Conservation (phyloP, 1,140 invertebrate species). For the Scaptodrosophila lebanonensis region DNA sequence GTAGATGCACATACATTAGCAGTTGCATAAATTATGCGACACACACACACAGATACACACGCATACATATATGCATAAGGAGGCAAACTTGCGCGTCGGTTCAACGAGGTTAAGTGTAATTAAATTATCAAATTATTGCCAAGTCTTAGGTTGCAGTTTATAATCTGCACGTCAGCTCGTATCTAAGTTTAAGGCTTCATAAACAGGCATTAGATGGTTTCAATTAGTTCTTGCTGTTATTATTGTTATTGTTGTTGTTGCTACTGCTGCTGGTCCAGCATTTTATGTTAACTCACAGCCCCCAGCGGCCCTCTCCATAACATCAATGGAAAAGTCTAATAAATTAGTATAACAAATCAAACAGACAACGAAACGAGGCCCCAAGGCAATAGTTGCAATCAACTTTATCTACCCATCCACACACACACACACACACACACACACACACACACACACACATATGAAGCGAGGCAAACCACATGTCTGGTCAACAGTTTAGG, state of each 20-base stretch:
- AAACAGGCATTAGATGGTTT: constrained; percentile 63
- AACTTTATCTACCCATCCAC: too few species aligned
- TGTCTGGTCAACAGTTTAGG: constrained; percentile 13
- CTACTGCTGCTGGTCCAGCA: too few species aligned
- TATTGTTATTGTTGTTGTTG: too few species aligned
- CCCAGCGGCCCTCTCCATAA: too few species aligned
- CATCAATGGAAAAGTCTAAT: too few species aligned
- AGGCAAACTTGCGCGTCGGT: constrained; percentile 14
- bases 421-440: too few species aligned
- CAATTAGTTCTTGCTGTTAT: constrained; percentile 52
- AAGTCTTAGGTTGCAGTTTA: constrained; percentile 72
- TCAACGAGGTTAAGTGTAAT: constrained; percentile 73
- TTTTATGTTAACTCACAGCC: too few species aligned
- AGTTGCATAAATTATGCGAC: constrained; percentile 70
- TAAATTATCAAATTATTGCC: constrained; percentile 75
- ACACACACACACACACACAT: too few species aligned
- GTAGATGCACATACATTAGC: constrained; percentile 25
- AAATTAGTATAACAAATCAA: too few species aligned
- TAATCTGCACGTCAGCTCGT: constrained; percentile 49
- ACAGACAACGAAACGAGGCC: too few species aligned
- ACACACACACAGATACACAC: not conserved
- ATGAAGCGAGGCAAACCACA: constrained; percentile 17
- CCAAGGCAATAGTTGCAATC: too few species aligned
- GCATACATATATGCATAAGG: constrained; percentile 10
- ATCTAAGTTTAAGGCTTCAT: too few species aligned